phyloP scores from a whole-genome alignment of 92 coral and sea anemone genomes.

The Scolanthus callimorphus region DNA sequence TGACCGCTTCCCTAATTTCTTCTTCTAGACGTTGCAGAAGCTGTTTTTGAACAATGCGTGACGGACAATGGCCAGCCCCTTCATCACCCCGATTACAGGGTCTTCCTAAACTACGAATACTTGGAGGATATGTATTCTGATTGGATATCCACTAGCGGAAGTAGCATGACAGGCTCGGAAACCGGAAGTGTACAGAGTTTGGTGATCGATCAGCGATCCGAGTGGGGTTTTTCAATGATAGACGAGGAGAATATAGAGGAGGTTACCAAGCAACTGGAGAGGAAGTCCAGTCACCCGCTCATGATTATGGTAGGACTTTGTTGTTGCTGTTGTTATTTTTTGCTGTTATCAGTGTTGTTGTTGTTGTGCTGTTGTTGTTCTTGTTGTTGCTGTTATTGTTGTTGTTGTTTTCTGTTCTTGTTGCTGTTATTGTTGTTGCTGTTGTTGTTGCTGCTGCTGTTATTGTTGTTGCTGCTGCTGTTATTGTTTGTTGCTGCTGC shows the following conservation, averaged over 20 bases:
- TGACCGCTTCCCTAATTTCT: background rate
- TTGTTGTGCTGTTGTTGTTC: no score
- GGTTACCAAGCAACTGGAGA: conserved; percentile 65
- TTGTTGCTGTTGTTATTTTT: no score
- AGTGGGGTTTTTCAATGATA: conserved; percentile 26
- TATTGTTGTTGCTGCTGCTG: no score
- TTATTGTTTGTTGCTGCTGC: no score
- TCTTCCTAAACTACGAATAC: conserved; percentile 71
- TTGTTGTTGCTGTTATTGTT: no score
- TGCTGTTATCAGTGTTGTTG: no score
- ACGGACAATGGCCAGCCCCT: conserved; percentile 56
- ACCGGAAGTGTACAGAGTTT: conserved; percentile 55
- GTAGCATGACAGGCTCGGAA: conserved; percentile 49
- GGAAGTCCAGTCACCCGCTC: conserved; percentile 86
- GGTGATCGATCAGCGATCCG: conserved; percentile 38
- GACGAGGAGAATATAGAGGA: conserved; percentile 26
- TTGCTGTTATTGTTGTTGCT: no score
- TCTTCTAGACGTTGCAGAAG: conserved; percentile 79
- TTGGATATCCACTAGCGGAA: conserved; percentile 41
- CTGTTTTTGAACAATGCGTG: conserved; percentile 71
- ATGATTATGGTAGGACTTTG: conserved; percentile 84
- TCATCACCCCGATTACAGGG: conserved; percentile 59
- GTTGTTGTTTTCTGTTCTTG: no score
- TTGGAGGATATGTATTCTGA: conserved; percentile 85
- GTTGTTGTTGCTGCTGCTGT: no score